A percentile compares a stretch with the other conserved stretches of the same genome.
phyloP scores from a whole-genome alignment of 2,113 vertebrate species.

The Burhinus bistriatus region DNA sequence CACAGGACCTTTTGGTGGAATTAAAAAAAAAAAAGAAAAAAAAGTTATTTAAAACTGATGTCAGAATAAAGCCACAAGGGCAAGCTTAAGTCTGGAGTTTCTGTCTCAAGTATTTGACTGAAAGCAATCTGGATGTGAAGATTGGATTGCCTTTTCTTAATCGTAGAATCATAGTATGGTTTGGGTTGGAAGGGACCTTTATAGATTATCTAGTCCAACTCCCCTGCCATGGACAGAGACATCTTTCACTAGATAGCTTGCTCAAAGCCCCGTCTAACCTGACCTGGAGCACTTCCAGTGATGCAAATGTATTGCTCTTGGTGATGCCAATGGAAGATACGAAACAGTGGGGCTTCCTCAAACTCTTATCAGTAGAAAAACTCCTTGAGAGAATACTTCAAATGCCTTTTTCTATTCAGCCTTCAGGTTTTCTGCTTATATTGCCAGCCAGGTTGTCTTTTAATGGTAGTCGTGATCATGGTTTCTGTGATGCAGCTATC shows the following conservation, averaged over 20 bases:
- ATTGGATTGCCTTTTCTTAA: not conserved
- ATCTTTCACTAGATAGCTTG: not conserved
- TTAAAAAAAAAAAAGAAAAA: not conserved
- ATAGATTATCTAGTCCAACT: not conserved
- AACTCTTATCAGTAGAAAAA: not conserved
- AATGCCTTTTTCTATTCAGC: not conserved
- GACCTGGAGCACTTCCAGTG: not conserved
- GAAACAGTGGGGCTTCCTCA: not conserved
- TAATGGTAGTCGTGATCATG: no score
- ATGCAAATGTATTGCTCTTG: not conserved
- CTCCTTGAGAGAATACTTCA: not conserved
- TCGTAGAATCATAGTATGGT: not conserved
- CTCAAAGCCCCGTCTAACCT: fast-evolving
- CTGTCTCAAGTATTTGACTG: not conserved
- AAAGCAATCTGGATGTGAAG: not conserved
- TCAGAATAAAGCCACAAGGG: not conserved
- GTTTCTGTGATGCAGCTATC: not conserved
- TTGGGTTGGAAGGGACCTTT: not conserved
- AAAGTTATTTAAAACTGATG: not conserved
- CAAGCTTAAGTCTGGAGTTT: not conserved
- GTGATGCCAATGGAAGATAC: not conserved
- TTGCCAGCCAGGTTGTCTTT: not conserved
- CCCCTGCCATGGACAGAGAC: no score
- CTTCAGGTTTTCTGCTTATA: not conserved
- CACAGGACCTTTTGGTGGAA: not conserved